Percentiles rank a stretch among this genome's conserved stretches.
Evolutionary conservation across 2,888 invertebrate genomes (phyloP).

Genomic region (Andrena minutula): DNA sequence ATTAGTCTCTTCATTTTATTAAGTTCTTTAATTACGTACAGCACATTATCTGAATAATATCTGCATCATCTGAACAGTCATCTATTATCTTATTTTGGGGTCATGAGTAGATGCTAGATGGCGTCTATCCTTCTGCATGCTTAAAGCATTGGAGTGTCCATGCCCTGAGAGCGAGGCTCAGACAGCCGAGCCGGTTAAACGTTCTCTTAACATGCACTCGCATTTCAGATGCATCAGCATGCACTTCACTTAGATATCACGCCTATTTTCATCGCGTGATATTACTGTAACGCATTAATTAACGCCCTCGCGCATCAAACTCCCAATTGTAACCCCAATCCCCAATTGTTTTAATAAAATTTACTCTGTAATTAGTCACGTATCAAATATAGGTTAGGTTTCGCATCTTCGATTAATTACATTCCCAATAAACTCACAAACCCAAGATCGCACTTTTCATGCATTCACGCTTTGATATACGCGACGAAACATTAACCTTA

Average conservation of each 20-base stretch:
- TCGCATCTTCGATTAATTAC: neutral
- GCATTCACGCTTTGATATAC: neutral
- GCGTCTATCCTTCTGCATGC: too few relatives aligned
- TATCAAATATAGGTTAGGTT: neutral
- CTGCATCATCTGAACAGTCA: too few relatives aligned
- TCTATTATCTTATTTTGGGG: too few relatives aligned
- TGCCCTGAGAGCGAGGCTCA: neutral
- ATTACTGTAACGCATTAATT: constrained; percentile 1
- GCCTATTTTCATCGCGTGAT: constrained; percentile 6
- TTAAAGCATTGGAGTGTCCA: too few relatives aligned
- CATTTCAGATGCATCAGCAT: constrained; percentile 3
- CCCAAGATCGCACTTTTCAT: neutral
- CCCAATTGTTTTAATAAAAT: neutral
- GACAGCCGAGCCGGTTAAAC: constrained; percentile 12
- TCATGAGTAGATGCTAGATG: too few relatives aligned
- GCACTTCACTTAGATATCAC: neutral
- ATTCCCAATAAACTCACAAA: too few relatives aligned
- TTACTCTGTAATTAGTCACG: neutral
- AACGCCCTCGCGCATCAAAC: neutral
- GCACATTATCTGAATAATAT: too few relatives aligned
- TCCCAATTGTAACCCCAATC: neutral
- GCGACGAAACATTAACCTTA: neutral
- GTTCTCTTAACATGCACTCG: constrained; percentile 3
- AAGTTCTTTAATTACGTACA: too few relatives aligned
- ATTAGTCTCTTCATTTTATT: too few relatives aligned